Evolutionary conservation across 2,113 vertebrate genomes (phyloP), one percentile per base, ranked within the genome.

Genomic region (Cololabis saira): DNA sequence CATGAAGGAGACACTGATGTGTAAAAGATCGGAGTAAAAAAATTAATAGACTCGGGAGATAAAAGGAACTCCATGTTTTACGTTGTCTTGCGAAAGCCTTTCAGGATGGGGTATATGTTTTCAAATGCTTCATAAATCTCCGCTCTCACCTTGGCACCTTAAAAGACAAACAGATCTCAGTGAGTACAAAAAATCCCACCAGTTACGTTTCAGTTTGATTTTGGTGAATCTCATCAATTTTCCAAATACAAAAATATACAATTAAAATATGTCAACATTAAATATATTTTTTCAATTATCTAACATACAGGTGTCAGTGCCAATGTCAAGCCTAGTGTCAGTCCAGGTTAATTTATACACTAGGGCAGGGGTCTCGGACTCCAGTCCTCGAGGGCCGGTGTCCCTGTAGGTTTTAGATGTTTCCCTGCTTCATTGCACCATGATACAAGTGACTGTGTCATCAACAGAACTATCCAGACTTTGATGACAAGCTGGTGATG

Each of bases 91-190:
- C 96, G 91, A 90, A 99, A 99, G 74, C 98, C 97, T 93, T 99
- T 99, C 76, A 99, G 92, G 86, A 99, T 99, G 19, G 98, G 98
- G 87, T 99, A 99, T 84, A 99, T 99, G 81, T 99, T 99, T 92
- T 99, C 98, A 94, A 99, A 99, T 0, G 98, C 98, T 92, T 99
- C 97, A 17, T 99, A 99, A 82, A 99, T 99, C 87, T 99, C 98
- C 71, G 90, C 94, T 94, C 97, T 94, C 83, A 99, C 97, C 89
- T 99, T 99, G 88, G 98, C 98, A 90, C 98, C 98, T 97, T 27
- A 4, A 64, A 74, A 18, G n/a, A 80, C 43, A 19, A 41, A 27
- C 24, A 44, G 13, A 58, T 12, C 57, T 61, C 19, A 3, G n/a
- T 18, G 8, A 61, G 1, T 30, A 42, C 22, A 57, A 22, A 18